Percentiles rank a stretch among this genome's conserved stretches.
phyloP scores from a whole-genome alignment of 2,797 vertebrate species.

The Diplodus puntazzo region DNA sequence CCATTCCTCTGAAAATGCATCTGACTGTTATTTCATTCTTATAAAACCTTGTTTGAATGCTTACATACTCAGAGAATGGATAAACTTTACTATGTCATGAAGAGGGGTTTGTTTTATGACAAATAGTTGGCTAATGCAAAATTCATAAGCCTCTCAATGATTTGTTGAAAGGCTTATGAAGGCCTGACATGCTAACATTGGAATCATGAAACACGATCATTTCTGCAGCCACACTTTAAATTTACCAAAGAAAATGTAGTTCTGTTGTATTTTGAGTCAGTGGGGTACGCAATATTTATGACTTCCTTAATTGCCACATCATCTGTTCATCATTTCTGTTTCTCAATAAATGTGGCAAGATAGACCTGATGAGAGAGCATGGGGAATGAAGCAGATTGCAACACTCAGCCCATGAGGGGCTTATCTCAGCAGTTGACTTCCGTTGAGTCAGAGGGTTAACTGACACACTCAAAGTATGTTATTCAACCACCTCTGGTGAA shows the following conservation, averaged over 20 bases:
- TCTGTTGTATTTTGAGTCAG: conserved; percentile 1
- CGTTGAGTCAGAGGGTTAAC: conserved; percentile 47
- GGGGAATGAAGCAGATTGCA: conserved; percentile 35
- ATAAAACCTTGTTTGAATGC: no score
- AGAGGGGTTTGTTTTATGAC: no score
- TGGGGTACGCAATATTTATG: not conserved
- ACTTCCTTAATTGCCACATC: not conserved
- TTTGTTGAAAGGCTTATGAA: no score
- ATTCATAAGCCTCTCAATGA: no score
- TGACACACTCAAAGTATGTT: conserved; percentile 12
- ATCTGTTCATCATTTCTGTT: conserved; percentile 10
- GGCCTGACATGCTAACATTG: no score
- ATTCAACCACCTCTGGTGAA: conserved; percentile 22
- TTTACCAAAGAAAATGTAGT: not conserved
- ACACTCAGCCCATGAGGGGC: conserved; percentile 37
- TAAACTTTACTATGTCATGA: no score
- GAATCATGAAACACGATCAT: no score
- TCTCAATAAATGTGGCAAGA: conserved; percentile 10
- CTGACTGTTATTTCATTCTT: no score
- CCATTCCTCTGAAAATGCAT: no score
- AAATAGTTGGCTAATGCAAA: no score
- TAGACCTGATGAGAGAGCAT: not conserved
- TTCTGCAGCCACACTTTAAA: not conserved
- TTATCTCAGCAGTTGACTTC: conserved; percentile 53
- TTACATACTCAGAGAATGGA: no score